Base-by-base conservation (phyloP, 2,797 vertebrate species). In the Setipinna tenuifilis region DNA sequence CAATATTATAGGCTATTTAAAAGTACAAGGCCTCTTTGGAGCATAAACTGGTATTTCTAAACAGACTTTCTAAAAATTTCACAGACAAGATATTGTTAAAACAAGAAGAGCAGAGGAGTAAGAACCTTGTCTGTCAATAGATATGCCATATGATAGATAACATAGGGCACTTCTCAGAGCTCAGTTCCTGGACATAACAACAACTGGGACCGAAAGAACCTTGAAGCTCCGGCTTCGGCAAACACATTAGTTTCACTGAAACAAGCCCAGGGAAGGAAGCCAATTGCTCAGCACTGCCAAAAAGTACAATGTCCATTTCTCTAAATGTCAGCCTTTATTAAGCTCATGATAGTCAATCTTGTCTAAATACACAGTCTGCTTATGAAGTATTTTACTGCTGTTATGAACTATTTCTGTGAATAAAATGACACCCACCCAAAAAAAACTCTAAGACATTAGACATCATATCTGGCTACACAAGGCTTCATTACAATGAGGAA, bases 161-260 rank as follows among this genome's bases (percentile, higher is more conserved):
- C 31, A 21, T 41, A 9, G 50, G 50, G 50, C 14, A 41, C 16
- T 75, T 35, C 71, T 14, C 17, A 44, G 35, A 78, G 71, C 31
- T 44, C 7, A 78, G 71, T 16, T 31, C 16, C 31, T 75, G 31
- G 68, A 16, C 31, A 78, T 41, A 41, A 62, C 61, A 62, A 78
- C 14, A 17, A 78, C 31, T 19, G 16, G 17, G 71, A 21, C 71
- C 28, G 16, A 19, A 44, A 78, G 71, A 78, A 78, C 71, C 31
- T 75, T 75, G 68, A 41, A 0, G 65, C 12, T 31, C 14, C 14
- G 28, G 25, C 25, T 4, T 31, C 28, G 23, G 28, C 65, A 71
- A 35, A 71, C 65, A 35, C 16, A 75, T 31, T 71, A 14, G 65
- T 71, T 71, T 71, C 65, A 71, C 65, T 71, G 65, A 71, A 71